Evolutionary conservation across 2,888 invertebrate genomes (phyloP), one percentile per base, ranked within the genome.

Genomic region (Synergus itoensis): DNA sequence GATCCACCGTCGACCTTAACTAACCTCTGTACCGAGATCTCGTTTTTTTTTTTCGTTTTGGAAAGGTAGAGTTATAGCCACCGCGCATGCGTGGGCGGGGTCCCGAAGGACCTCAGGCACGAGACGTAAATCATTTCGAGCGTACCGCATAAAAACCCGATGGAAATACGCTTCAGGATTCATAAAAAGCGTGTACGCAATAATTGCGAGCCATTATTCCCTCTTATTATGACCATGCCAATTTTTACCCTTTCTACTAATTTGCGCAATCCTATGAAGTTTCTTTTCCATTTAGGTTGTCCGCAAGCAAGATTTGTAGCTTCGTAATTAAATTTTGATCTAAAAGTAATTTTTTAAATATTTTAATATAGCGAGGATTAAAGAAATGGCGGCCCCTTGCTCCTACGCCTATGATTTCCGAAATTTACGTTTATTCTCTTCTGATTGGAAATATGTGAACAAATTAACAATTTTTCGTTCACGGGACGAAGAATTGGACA

Each of bases 101-200:
- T 69, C 69, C 67, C 45, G 69, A 69, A 69, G 16, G 69, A 69
- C 69, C 69, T 69, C 69, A 48, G 69, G 69, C 69, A 69, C 69
- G 16, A 48, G 45, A 69, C 69, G 69, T 69, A 69, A 69, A 69
- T 69, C 69, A 69, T 69, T 69, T 69, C 16, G 69, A 69, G 45
- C 45, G 69, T 45, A 69, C 69, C 69, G 69, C 45, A 69, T 48
- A 69, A 69, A 69, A 69, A 48, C 45, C 69, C 21, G 7, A 69
- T 69, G 69, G 45, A 69, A 48, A 45, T 69, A 69, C 69, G 21
- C 28, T 45, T 28, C 45, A 28, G 28, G 69, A 45, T 69, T 69
- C 69, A 69, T 69, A 69, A 69, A 69, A 69, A 69, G 45, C 28
- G 21, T 48, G 14, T 28, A 28, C 69, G 21, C 45, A 48, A 28